Conservation (phyloP, 2,888 invertebrate genomes). For the Thymelicus lineola region DNA sequence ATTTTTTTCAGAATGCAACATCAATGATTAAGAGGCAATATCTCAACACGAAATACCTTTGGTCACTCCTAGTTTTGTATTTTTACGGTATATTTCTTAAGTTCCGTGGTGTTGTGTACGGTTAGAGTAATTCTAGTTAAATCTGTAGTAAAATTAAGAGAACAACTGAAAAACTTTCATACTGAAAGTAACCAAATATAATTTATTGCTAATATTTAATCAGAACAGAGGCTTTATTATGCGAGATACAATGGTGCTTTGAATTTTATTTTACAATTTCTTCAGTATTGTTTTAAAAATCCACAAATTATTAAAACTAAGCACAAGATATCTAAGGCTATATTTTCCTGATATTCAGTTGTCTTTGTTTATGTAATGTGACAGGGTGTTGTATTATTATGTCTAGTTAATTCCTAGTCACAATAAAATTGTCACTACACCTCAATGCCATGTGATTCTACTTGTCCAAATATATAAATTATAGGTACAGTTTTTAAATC, state of each 20-base stretch:
- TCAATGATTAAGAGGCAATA: slow-evolving; percentile 58
- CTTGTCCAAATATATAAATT: slow-evolving; percentile 6
- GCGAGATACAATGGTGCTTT: neutral
- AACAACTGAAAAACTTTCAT: slow-evolving; percentile 5
- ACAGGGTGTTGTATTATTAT: slow-evolving; percentile 9
- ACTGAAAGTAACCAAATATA: slow-evolving; percentile 45
- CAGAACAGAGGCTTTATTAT: slow-evolving; percentile 1
- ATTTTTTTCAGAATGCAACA: slow-evolving; percentile 64
- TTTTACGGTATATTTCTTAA: slow-evolving; percentile 67
- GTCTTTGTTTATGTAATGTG: slow-evolving; percentile 4
- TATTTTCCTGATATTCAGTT: neutral
- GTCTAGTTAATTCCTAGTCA: slow-evolving; percentile 23
- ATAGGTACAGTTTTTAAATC: slow-evolving; percentile 4
- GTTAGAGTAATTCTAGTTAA: slow-evolving; percentile 18
- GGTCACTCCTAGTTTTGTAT: slow-evolving; percentile 69
- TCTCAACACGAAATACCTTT: slow-evolving; percentile 65
- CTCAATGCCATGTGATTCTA: slow-evolving; percentile 13
- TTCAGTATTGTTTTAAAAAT: too few species aligned
- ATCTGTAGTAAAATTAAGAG: slow-evolving; percentile 11
- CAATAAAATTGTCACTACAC: slow-evolving; percentile 11
- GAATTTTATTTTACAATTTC: neutral
- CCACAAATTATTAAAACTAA: too few species aligned
- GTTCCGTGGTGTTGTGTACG: slow-evolving; percentile 49
- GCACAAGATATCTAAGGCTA: neutral
- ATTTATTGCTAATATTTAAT: slow-evolving; percentile 42